Conservation (phyloP, 2,113 vertebrate species). For the Poicephalus gulielmi region DNA sequence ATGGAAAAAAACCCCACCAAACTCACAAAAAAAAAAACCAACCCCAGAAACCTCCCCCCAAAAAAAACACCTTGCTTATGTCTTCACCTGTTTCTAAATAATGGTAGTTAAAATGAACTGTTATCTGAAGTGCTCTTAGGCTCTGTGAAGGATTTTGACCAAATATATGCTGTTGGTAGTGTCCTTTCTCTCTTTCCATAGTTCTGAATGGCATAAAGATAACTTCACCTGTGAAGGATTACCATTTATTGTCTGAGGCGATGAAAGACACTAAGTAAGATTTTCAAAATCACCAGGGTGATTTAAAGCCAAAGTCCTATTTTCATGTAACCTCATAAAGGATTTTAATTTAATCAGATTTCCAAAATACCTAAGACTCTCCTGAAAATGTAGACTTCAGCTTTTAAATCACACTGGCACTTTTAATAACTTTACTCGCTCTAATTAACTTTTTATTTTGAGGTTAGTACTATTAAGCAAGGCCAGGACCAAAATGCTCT, state of each 20-base stretch:
- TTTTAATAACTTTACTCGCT: slow-evolving; percentile 42
- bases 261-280: background rate
- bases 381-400: background rate
- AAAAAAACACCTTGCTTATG: too few species aligned
- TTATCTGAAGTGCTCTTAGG: background rate
- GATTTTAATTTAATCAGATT: slow-evolving; percentile 32
- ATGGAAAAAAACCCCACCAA: background rate
- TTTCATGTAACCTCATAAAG: slow-evolving; percentile 14
- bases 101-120: background rate
- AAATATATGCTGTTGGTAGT: background rate
- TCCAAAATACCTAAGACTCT: slow-evolving; percentile 12
- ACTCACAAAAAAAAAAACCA: background rate
- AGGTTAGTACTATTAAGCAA: background rate
- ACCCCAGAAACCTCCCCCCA: background rate
- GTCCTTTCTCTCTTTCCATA: background rate
- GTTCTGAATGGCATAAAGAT: background rate
- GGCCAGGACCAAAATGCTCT: background rate
- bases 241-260: background rate
- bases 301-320: background rate
- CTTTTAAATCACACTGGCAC: background rate
- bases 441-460: slow-evolving; percentile 59
- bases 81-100: background rate
- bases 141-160: background rate
- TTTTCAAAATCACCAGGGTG: slow-evolving; percentile 6
- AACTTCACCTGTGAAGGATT: background rate